Evolutionary conservation across 2,113 vertebrate species (phyloP).

Genomic region (Colistium nudipinnis): DNA sequence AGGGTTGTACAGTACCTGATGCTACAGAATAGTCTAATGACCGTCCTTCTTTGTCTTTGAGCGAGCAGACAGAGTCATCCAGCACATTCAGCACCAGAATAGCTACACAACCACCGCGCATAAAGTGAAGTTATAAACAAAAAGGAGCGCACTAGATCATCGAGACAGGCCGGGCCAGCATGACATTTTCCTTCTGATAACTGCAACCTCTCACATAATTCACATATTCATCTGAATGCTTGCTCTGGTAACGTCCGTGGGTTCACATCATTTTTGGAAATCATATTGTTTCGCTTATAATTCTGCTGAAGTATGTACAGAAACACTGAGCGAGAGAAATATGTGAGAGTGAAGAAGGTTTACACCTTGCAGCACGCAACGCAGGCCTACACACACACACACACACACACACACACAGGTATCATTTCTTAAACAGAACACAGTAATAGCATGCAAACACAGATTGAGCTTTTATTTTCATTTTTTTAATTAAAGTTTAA

Average conservation of each 20-base stretch:
- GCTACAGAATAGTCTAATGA: conserved; percentile 78
- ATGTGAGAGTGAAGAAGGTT: background rate
- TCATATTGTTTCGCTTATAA: conserved; percentile 22
- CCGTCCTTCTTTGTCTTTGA: conserved; percentile 82
- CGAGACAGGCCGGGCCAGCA: conserved; percentile 35
- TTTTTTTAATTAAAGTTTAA: background rate
- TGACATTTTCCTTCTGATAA: conserved; percentile 57
- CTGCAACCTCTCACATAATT: conserved; percentile 55
- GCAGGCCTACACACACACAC: background rate
- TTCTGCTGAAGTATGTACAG: conserved; percentile 11
- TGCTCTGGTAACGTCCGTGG: conserved; percentile 9
- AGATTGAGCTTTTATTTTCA: background rate
- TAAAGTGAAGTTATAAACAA: conserved; percentile 76
- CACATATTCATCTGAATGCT: conserved; percentile 33
- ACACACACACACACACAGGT: too few species aligned
- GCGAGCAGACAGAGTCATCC: conserved; percentile 75
- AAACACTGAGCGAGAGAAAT: conserved; percentile 5
- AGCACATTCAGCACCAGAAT: conserved; percentile 77
- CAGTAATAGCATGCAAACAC: background rate
- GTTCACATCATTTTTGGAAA: conserved; percentile 28
- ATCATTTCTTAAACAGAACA: too few species aligned
- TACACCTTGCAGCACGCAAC: background rate
- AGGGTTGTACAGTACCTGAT: conserved; percentile 69
- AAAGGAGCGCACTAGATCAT: conserved; percentile 68
- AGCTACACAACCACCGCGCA: conserved; percentile 69